Evolutionary conservation across 2,113 vertebrate genomes (phyloP).

Genomic region (Apodemus speciosus): DNA sequence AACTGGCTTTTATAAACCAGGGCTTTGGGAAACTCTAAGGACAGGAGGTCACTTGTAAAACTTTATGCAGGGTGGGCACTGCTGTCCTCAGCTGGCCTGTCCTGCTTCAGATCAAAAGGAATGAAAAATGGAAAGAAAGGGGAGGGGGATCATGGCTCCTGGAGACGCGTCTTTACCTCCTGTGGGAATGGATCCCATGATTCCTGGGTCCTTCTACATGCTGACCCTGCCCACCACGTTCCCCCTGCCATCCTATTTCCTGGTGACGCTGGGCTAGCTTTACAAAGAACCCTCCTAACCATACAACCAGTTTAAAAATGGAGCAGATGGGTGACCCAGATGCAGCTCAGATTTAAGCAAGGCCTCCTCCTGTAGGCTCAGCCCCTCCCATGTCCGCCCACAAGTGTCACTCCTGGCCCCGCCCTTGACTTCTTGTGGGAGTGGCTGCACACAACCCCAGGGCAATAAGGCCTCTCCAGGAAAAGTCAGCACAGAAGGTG

Average conservation of each 20-base stretch:
- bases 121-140: neutral
- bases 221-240: neutral
- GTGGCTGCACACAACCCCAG: neutral
- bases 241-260: slow-evolving; percentile 23
- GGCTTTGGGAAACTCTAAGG: neutral
- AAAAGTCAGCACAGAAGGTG: neutral
- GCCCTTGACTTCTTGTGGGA: neutral
- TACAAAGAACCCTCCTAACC: slow-evolving; percentile 51
- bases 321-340: neutral
- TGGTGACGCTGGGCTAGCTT: neutral
- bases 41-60: neutral
- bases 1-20: neutral
- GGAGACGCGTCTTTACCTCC: neutral
- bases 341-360: slow-evolving; percentile 29
- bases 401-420: neutral
- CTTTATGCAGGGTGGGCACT: neutral
- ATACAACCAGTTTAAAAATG: neutral
- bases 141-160: neutral
- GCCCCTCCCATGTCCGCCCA: neutral
- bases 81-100: neutral
- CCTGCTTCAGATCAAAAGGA: neutral
- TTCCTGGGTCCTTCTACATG: neutral
- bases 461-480: neutral
- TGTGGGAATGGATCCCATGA: neutral
- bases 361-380: neutral